Evolutionary conservation across 2,797 vertebrate species (phyloP), one percentile per base, ranked within the genome.

Genomic region (Anolis apletophallus): DNA sequence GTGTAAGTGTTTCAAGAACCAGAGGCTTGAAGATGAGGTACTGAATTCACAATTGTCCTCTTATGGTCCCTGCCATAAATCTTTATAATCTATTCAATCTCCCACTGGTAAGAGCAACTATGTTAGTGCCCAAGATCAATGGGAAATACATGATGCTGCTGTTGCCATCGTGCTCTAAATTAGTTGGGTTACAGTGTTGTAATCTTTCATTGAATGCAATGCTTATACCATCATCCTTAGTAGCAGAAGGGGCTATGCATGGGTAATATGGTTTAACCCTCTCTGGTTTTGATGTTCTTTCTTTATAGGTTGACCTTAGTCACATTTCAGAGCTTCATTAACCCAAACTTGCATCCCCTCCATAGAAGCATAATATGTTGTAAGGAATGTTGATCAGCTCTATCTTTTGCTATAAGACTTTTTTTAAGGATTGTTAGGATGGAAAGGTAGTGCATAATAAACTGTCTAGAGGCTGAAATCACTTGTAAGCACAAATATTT

Each of bases 401-500:
- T 16, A 52, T 21, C 77, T 61, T 52, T 57, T 7, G 1, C n/a
- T 69, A 7, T 68, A 69, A 68, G 40, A 69, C 13, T 14, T 72
- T 69, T 79, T 71, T 5, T n/a, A n/a, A 59, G 59, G 46, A 46
- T 5, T 14, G 17, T 17, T 72, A 59, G 67, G 59, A 73, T 72
- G 54, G 76, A 79, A 79, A 85, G 67, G 3, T 52, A 71, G 5
- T 34, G 59, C 32, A 54, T 52, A 9, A 12, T 19, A 61, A 80
- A 14, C 2, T 54, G 21, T 6, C 10, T 11, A 72, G 54, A 85
- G 55, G 59, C 3, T 2, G 36, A 61, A 26, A 80, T 72, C 26
- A 72, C 54, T 74, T 81, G 57, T 17, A 21, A 75, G 64, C n/a
- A 23, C 46, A 81, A 54, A 74, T 67, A 40, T 67, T 75, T 86